These are phyloP conservation scores for Rhysida immarginata DNA, from an alignment of 1,140 invertebrate genomes.

Conservation along the genomic window DNA sequence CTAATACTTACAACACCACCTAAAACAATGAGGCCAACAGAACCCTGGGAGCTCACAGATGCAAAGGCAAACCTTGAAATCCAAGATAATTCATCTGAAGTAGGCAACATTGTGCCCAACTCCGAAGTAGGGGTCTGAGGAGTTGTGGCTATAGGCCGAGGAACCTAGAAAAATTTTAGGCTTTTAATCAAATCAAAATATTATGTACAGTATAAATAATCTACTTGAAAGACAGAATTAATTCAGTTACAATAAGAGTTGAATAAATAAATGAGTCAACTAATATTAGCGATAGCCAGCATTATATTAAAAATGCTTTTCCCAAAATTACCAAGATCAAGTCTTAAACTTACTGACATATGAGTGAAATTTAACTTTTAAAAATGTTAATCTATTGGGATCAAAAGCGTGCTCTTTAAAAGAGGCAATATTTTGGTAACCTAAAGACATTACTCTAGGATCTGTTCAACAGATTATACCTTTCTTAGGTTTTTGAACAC, in stretches of 20 bases:
- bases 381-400: too few relatives aligned
- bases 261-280: neutral
- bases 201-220: neutral
- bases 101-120: constrained; percentile 18
- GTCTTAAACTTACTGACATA: too few relatives aligned
- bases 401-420: too few relatives aligned
- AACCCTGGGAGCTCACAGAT: constrained; percentile 64
- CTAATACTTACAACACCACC: constrained; percentile 62
- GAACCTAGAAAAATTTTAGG: constrained; percentile 1
- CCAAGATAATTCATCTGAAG: constrained; percentile 54
- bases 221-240: neutral
- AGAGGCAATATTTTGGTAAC: too few relatives aligned
- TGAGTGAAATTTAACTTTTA: too few relatives aligned
- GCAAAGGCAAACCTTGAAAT: constrained; percentile 53
- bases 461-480: too few relatives aligned
- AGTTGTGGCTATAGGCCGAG: constrained; percentile 13
- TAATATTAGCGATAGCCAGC: neutral
- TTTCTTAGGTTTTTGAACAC: too few relatives aligned
- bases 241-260: neutral
- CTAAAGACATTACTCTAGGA: too few relatives aligned
- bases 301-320: neutral
- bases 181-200: too few relatives aligned
- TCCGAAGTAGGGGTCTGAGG: constrained; percentile 17
- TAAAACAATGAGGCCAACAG: constrained; percentile 63
- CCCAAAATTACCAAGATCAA: neutral